These are phyloP conservation scores for Sialia sialis DNA, from an alignment of 2,113 vertebrate genomes.

Conservation along the genomic window DNA sequence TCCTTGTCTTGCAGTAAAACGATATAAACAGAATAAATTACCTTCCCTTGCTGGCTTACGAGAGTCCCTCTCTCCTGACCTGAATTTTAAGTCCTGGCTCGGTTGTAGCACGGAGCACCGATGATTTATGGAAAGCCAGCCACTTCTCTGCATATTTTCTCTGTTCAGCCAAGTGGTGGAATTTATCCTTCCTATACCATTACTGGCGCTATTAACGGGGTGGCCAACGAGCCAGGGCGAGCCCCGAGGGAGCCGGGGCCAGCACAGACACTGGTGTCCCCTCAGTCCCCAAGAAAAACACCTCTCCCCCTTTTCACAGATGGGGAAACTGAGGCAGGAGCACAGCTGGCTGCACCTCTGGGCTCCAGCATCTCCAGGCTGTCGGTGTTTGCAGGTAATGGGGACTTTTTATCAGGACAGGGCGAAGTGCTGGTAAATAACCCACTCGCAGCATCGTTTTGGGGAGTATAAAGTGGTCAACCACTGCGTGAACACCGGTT, in stretches of 20 bases:
- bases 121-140: constrained; percentile 72
- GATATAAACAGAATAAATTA: constrained; percentile 80
- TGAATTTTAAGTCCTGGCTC: constrained; percentile 75
- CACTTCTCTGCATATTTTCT: constrained; percentile 70
- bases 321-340: constrained; percentile 10
- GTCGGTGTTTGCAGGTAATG: fast-evolving
- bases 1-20: constrained; percentile 67
- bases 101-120: background rate
- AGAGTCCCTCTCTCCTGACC: constrained; percentile 71
- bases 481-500: background rate
- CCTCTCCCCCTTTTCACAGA: background rate
- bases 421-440: fast-evolving
- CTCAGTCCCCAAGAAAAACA: background rate
- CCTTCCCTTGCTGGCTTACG: constrained; percentile 59
- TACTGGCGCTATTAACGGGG: constrained; percentile 57
- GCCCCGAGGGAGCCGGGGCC: background rate
- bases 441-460: fast-evolving
- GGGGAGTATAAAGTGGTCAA: background rate
- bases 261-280: fast-evolving
- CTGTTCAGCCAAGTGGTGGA: constrained; percentile 68
- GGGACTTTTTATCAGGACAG: fast-evolving
- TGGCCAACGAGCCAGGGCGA: constrained; percentile 31
- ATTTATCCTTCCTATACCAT: constrained; percentile 73
- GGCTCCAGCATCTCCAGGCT: background rate
- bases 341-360: fast-evolving